Percentiles rank a stretch among this genome's conserved stretches.
Evolutionary conservation across 2,113 vertebrate genomes (phyloP).

Genomic region (Dromaius novaehollandiae): DNA sequence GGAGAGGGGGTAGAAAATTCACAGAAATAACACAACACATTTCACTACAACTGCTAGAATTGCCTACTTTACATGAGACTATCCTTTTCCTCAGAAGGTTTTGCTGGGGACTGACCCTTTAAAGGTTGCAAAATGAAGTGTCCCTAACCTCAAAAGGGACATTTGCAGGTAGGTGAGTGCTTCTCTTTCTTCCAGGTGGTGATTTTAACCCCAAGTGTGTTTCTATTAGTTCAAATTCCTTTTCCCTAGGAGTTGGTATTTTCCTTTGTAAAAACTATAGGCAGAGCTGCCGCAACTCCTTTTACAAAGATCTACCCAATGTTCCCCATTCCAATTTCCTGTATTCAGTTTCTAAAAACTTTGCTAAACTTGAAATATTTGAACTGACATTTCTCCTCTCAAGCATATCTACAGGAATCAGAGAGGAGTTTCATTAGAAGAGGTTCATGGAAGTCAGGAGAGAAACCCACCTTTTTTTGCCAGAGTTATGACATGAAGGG

Average conservation of each 20-base stretch:
- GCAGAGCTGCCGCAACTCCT: not conserved
- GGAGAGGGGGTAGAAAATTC: not conserved
- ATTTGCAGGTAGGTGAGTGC: not conserved
- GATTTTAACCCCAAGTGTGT: not conserved
- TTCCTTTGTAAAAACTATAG: not conserved
- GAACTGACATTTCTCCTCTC: not conserved
- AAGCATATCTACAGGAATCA: rapidly evolving
- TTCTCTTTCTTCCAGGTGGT: not conserved
- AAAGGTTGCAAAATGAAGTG: not conserved
- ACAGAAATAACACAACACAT: not conserved
- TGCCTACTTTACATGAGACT: not conserved
- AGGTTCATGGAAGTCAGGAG: not conserved
- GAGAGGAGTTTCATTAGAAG: not conserved
- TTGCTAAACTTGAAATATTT: not conserved
- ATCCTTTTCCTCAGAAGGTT: not conserved
- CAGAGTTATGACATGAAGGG: not conserved
- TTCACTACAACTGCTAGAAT: not conserved
- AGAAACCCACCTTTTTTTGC: not conserved
- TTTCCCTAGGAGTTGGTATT: not conserved
- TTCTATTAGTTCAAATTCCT: not conserved
- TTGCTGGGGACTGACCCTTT: not conserved
- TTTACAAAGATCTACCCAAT: not conserved
- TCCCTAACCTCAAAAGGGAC: not conserved
- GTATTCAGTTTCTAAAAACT: not conserved
- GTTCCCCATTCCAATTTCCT: not conserved